A percentile compares a stretch with the other conserved stretches of the same genome.
phyloP scores from a whole-genome alignment of 2,113 vertebrate species.

The Dasyornis broadbenti region DNA sequence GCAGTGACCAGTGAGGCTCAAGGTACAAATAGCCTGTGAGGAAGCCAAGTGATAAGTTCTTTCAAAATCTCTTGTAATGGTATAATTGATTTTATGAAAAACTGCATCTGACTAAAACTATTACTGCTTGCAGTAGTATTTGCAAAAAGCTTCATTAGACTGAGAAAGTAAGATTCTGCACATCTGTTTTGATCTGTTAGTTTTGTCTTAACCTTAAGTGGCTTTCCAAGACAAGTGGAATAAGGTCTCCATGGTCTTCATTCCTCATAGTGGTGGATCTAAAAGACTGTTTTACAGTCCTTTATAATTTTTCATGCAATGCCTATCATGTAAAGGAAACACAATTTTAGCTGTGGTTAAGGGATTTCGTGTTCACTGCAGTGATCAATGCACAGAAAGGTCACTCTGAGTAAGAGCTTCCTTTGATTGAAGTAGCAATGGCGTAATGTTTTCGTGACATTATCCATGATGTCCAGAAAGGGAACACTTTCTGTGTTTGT shows the following conservation, averaged over 20 bases:
- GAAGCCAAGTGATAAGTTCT: neutral
- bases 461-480: neutral
- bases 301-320: neutral
- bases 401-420: neutral
- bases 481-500: neutral
- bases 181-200: neutral
- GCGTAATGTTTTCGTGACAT: neutral
- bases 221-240: neutral
- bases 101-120: neutral
- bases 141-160: neutral
- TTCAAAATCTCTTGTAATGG: neutral
- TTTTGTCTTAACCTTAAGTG: neutral
- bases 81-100: neutral
- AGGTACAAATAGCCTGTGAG: neutral
- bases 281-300: neutral
- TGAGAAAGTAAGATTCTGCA: neutral
- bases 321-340: neutral
- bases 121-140: neutral
- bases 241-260: accelerated
- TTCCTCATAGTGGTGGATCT: neutral
- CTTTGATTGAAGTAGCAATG: neutral
- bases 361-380: neutral
- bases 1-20: neutral
- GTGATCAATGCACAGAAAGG: neutral
- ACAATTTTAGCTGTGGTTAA: neutral